Conservation (phyloP, 2,113 vertebrate species). For the Oreotrochilus melanogaster region DNA sequence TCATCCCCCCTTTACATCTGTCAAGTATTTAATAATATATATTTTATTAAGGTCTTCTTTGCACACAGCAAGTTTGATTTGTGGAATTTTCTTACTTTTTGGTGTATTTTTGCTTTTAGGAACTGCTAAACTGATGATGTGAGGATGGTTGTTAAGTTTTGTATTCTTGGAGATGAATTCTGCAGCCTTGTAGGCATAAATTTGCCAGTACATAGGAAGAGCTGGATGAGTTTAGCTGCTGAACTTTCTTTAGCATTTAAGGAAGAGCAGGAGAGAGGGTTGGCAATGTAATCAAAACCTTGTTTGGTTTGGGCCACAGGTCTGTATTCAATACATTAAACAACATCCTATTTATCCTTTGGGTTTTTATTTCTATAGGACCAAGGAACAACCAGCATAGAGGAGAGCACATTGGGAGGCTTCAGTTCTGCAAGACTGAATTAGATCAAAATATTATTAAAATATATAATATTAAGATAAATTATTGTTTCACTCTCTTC, state of each 20-base stretch:
- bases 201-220: neutral
- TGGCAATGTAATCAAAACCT: neutral
- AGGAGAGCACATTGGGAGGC: neutral
- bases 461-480: too few relatives aligned
- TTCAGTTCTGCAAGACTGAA: neutral
- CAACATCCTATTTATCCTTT: neutral
- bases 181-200: fast-evolving
- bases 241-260: neutral
- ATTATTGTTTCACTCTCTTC: neutral
- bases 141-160: neutral
- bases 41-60: neutral
- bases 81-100: neutral
- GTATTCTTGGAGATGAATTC: neutral
- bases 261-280: neutral
- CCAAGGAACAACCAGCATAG: neutral
- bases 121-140: neutral
- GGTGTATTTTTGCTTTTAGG: neutral
- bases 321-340: neutral
- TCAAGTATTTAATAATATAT: neutral
- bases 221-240: neutral
- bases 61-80: neutral
- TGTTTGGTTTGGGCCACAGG: neutral
- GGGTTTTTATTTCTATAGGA: neutral
- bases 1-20: neutral
- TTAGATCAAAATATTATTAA: neutral